Evolutionary conservation across 2,797 vertebrate genomes (phyloP).

Genomic region (Lagorchestes hirsutus): DNA sequence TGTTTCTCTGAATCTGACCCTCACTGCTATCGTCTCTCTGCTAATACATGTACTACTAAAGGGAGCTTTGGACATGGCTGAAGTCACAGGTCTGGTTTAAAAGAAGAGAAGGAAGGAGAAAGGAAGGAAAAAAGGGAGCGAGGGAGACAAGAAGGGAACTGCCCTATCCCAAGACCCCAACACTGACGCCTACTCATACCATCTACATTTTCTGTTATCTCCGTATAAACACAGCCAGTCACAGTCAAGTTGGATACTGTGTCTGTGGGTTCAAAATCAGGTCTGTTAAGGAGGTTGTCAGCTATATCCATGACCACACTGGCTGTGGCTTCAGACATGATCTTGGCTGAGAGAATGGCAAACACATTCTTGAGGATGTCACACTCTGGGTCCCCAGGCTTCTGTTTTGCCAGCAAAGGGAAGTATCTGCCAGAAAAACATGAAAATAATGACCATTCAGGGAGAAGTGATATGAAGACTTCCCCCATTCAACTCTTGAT

Average conservation of each 20-base stretch:
- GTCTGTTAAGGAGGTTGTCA: conserved; percentile 90
- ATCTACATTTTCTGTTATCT: conserved; percentile 73
- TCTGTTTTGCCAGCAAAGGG: conserved; percentile 94
- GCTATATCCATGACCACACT: conserved; percentile 92
- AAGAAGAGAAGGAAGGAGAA: not conserved
- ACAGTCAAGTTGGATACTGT: conserved; percentile 84
- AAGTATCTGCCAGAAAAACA: conserved; percentile 89
- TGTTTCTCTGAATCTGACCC: not conserved
- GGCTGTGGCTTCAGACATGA: conserved; percentile 88
- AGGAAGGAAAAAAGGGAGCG: not conserved
- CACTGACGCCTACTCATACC: conserved; percentile 82
- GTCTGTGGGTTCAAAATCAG: conserved; percentile 91
- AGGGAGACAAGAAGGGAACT: not conserved
- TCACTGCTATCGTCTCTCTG: not conserved
- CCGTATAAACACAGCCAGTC: conserved; percentile 84
- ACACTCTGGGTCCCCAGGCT: conserved; percentile 88
- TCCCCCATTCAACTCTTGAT: not conserved
- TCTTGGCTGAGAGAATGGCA: conserved; percentile 92
- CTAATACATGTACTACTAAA: not conserved
- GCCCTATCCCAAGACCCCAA: not conserved
- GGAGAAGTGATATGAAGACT: not conserved
- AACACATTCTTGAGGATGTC: conserved; percentile 93
- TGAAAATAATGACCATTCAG: not conserved
- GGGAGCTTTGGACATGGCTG: not conserved
- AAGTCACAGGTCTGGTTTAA: not conserved